Percentiles rank a stretch among this genome's conserved stretches.
Evolutionary conservation across 2,113 vertebrate species (phyloP).

Genomic region (Ia io): DNA sequence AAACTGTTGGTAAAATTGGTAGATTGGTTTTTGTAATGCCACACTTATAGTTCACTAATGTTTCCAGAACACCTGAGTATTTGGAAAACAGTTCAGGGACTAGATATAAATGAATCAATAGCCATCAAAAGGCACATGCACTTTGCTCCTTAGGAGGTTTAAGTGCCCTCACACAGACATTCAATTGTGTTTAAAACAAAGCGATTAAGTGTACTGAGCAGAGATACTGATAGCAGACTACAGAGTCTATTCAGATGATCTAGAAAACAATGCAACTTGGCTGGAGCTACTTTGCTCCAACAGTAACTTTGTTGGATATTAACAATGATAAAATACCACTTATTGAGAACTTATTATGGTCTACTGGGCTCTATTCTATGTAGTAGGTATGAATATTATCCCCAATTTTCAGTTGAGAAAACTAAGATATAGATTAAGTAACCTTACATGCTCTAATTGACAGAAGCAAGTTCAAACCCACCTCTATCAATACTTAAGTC

Average conservation of each 20-base stretch:
- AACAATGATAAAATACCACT: background rate
- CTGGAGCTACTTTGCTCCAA: background rate
- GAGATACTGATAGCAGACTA: background rate
- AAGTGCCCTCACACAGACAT: background rate
- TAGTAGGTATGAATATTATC: background rate
- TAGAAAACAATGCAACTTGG: background rate
- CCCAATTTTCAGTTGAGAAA: background rate
- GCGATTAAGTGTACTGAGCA: background rate
- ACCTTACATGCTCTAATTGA: background rate
- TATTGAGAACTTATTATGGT: background rate
- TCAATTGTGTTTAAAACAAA: background rate
- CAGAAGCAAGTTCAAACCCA: background rate
- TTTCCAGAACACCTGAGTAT: background rate
- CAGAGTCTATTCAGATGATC: background rate
- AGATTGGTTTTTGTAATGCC: conserved; percentile 2
- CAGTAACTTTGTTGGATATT: background rate
- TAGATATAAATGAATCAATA: background rate
- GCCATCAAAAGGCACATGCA: background rate
- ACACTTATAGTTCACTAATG: background rate
- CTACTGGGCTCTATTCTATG: background rate
- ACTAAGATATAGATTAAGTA: background rate
- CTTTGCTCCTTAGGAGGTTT: background rate
- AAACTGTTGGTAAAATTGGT: background rate
- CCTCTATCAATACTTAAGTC: background rate
- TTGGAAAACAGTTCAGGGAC: background rate